Evolutionary conservation across 1,140 invertebrate genomes (phyloP), one percentile per base, ranked within the genome.

Genomic region (Tetraneura akinire): DNA sequence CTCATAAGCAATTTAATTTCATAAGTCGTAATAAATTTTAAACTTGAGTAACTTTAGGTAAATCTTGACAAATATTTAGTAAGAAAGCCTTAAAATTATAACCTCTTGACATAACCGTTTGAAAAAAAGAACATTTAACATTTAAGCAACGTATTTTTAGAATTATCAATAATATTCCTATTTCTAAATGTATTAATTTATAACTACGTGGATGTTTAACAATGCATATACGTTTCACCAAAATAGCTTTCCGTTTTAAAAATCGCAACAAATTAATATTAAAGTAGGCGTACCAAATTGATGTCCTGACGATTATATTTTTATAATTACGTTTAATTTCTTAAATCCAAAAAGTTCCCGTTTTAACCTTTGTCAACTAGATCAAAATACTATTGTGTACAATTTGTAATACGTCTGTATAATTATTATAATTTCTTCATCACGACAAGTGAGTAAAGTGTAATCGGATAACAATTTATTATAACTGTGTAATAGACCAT

Each of bases 211-310:
- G 13, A 47, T 47, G 45, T 53, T n/a, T 53, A n/a, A n/a, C n/a
- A 1, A 23, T 68, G 4, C 4, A 66, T 10, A 18, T 21, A 45
- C 32, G 14, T 13, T 47, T 47, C 3, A 45, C 6, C 11, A 47
- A 68, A 51, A 16, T 51, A 29, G 23, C 26, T 49, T 51, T 29
- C 21, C 9, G 0, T 13, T 45, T 51, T 49, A 51, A 16, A 32
- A 51, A 71, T 71, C 26, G 68, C 13, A 9, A 26, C 14, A 14
- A 70, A 70, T 70, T 16, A 0, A 4, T 37, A 70, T 47, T 49
- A 10, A 47, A 70, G 21, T 14, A 45, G 51, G 68, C n/a, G 68
- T 51, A 51, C 49, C 47, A 23, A 71, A 71, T 71, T 32, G n/a
- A 71, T 16, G 8, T 51, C 11, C 13, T 21, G n/a, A 66, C 26